These are phyloP conservation scores for Gopherus evgoodei DNA, from an alignment of 2,113 vertebrate genomes.

Conservation along the genomic window DNA sequence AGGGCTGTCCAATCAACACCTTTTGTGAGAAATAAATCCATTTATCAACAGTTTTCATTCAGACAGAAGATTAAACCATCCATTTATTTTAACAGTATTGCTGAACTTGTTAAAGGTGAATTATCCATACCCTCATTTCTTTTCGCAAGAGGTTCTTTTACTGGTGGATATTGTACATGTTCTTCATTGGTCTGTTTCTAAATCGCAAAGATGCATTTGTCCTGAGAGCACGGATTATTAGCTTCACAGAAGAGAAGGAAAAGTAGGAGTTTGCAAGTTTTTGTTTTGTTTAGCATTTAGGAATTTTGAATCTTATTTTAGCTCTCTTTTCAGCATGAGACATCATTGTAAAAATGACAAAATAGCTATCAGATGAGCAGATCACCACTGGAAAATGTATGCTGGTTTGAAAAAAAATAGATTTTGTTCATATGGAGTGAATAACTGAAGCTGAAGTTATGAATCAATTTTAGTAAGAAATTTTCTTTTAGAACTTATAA, in stretches of 20 bases:
- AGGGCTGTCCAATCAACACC: neutral
- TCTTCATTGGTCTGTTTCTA: neutral
- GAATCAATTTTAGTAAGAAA: neutral
- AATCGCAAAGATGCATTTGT: neutral
- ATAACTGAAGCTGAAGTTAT: neutral
- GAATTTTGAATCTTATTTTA: neutral
- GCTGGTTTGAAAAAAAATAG: neutral
- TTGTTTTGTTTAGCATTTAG: neutral
- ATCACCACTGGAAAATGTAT: neutral
- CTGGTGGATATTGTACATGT: neutral
- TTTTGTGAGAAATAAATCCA: neutral
- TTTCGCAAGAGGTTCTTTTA: neutral
- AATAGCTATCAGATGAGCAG: neutral
- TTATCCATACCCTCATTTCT: neutral
- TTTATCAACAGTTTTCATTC: neutral
- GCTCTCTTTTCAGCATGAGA: neutral
- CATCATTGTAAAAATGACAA: neutral
- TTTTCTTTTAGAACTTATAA: neutral
- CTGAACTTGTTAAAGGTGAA: neutral
- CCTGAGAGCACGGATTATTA: neutral
- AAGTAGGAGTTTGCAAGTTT: neutral
- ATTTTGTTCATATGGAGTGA: accelerated
- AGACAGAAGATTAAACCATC: neutral
- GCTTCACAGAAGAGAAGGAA: neutral
- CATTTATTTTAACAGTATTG: neutral